Conservation (phyloP, 2,797 vertebrate genomes). For the Rhinoraja longicauda region DNA sequence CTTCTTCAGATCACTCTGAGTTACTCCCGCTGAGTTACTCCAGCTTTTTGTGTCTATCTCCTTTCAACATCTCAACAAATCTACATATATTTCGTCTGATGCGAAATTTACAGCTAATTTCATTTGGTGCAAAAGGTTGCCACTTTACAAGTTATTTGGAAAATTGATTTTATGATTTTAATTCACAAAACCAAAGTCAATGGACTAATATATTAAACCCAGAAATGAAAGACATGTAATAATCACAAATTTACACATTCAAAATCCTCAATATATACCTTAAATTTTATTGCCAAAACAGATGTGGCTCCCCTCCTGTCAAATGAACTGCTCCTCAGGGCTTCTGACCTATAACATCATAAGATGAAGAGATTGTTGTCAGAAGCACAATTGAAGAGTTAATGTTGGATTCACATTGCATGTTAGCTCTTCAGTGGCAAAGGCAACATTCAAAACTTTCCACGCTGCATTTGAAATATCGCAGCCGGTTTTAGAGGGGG, state of each 20-base stretch:
- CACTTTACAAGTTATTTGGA: neutral
- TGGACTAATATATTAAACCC: neutral
- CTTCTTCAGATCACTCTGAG: too few species aligned
- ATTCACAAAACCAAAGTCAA: neutral
- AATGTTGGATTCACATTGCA: conserved; percentile 37
- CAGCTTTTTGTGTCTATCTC: too few species aligned
- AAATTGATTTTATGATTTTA: neutral
- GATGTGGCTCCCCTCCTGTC: conserved; percentile 35
- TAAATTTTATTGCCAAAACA: conserved; percentile 37
- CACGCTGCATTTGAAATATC: conserved; percentile 13
- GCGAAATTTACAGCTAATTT: neutral
- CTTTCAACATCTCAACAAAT: neutral
- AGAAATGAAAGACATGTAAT: neutral
- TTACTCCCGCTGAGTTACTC: too few species aligned
- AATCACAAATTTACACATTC: conserved; percentile 24
- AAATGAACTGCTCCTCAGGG: conserved; percentile 38
- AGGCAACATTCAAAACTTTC: conserved; percentile 39
- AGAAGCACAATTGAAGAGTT: conserved; percentile 37
- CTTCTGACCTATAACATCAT: conserved; percentile 39
- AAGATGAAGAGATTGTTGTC: conserved; percentile 37
- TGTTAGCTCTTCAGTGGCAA: conserved; percentile 35
- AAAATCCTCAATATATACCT: conserved; percentile 39
- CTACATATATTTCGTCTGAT: too few species aligned
- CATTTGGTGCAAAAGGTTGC: neutral
- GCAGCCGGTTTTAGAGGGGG: conserved; percentile 3